Evolutionary conservation across 2,797 vertebrate species (phyloP).

Genomic region (Enteromius paludinosus): DNA sequence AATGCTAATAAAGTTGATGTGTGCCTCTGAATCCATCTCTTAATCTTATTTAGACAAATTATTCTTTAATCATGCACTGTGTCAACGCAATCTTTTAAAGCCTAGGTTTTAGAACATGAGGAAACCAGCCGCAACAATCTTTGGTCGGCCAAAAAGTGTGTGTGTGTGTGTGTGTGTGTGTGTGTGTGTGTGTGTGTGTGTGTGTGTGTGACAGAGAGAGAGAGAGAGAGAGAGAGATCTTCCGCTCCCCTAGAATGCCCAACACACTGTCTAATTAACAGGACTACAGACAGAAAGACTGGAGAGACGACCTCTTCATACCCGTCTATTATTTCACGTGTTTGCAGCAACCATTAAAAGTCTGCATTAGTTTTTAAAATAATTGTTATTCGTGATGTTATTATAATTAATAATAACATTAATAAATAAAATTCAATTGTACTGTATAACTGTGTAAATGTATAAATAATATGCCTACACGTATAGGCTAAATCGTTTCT

Average conservation of each 20-base stretch:
- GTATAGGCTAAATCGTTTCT: too few relatives aligned
- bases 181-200: too few relatives aligned
- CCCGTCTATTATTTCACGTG: not conserved
- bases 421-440: not conserved
- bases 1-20: constrained; percentile 1
- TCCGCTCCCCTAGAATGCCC: constrained; percentile 30
- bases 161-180: too few relatives aligned
- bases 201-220: not conserved
- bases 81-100: constrained; percentile 50
- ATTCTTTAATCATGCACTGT: constrained; percentile 30
- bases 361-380: not conserved
- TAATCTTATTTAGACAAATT: constrained; percentile 21
- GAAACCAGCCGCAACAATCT: constrained; percentile 48
- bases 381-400: not conserved
- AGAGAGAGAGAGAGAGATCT: not conserved
- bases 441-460: not conserved
- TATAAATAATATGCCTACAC: not conserved
- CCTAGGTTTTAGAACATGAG: constrained; percentile 37
- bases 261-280: constrained; percentile 29
- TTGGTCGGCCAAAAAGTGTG: not conserved
- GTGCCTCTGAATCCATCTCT: not conserved
- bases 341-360: not conserved
- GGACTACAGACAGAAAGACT: constrained; percentile 17
- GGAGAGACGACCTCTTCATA: not conserved
- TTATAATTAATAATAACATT: not conserved